A percentile compares a stretch with the other conserved stretches of the same genome.
phyloP scores from a whole-genome alignment of 2,797 vertebrate genomes.

The Crax fasciolata region DNA sequence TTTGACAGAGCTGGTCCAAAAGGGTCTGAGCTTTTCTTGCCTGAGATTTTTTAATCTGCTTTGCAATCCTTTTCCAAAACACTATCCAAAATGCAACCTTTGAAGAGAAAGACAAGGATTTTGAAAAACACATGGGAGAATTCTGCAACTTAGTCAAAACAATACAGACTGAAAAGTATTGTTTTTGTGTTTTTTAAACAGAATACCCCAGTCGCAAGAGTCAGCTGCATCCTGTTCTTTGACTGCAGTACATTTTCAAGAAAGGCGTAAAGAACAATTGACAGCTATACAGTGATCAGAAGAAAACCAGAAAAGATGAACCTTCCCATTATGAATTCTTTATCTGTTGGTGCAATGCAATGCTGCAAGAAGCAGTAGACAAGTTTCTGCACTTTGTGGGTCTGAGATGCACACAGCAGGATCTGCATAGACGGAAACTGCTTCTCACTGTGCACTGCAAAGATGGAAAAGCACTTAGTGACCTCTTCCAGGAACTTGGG shows the following conservation, averaged over 20 bases:
- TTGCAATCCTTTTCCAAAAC: background rate
- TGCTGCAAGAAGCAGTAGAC: background rate
- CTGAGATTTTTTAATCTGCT: background rate
- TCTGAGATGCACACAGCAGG: background rate
- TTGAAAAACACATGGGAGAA: accelerated
- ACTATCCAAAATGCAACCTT: background rate
- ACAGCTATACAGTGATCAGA: background rate
- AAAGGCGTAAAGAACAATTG: background rate
- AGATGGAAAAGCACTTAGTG: background rate
- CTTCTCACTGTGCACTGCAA: background rate
- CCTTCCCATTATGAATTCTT: background rate
- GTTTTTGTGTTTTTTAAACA: background rate
- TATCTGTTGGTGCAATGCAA: background rate
- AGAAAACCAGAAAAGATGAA: background rate
- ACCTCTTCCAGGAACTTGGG: background rate
- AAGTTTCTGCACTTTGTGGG: background rate
- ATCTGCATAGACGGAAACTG: background rate
- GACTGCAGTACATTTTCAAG: background rate
- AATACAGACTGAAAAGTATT: background rate
- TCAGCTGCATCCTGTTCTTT: background rate
- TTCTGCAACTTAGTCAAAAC: background rate
- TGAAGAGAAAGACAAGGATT: background rate
- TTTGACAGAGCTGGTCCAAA: background rate
- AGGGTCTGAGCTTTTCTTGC: background rate
- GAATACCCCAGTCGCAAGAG: background rate